Evolutionary conservation across 2,888 invertebrate genomes (phyloP), one percentile per base, ranked within the genome.

Genomic region (Bimastos eiseni): DNA sequence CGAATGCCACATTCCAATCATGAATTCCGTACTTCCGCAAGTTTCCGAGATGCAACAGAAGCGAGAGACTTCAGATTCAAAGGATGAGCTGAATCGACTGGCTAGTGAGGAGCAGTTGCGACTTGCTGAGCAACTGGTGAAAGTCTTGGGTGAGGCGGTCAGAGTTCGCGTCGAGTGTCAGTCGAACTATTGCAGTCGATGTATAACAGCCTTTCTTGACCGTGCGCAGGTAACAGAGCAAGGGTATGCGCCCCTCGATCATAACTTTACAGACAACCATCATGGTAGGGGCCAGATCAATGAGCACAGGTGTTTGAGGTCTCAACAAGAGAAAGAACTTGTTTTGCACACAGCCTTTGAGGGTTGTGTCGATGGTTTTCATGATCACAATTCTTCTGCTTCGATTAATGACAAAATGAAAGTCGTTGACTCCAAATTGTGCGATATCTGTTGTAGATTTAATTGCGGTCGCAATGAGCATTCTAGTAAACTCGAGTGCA

Each of bases 71-170:
- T 33, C 30, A 21, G 37, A 44, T n/a, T 90, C 21, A 0, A n/a
- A 34, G 49, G 33, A 90, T 70, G 49, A 34, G n/a, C 90, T 55
- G 33, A 24, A 34, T 30, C 34, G 30, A n/a, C 38, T 83, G 24
- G 91, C 91, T 17, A 83, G 49, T 15, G 36, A 34, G 24, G 89
- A 90, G 84, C 90, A 90, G n/a, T n/a, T 37, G 33, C 91, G 83
- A 49, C 90, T 93, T n/a, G 93, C 93, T 36, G 92, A 93, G 41
- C 92, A 93, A 88, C 93, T 96, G 90, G 92, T 94, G 34, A 89
- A 93, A 34, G 93, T 94, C 17, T 93, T 96, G 55, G 92, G 93
- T 34, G 91, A 93, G 89, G 93, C 94, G 44, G 94, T 95, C 38
- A 92, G 91, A 90, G 92, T 92, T 36, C 91, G 94, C 91, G 94